phyloP scores from a whole-genome alignment of 2,888 invertebrate species.

The Leucania comma region DNA sequence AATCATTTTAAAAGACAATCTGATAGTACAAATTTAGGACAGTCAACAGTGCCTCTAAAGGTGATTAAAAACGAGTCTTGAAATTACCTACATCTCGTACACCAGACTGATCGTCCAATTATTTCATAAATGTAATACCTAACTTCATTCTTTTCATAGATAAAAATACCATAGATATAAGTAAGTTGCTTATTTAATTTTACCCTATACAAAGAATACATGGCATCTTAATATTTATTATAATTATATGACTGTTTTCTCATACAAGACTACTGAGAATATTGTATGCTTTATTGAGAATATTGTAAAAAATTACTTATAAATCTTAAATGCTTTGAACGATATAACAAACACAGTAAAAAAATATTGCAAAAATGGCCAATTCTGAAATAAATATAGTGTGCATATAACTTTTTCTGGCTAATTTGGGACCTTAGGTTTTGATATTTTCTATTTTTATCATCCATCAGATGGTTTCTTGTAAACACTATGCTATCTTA shows the following conservation, averaged over 20 bases:
- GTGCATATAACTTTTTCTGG: background rate
- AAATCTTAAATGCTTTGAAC: conserved; percentile 7
- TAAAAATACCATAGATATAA: background rate
- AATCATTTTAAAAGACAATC: conserved; percentile 16
- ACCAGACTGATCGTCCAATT: conserved; percentile 10
- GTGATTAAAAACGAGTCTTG: conserved; percentile 8
- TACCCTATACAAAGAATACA: background rate
- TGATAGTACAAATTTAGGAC: conserved; percentile 32
- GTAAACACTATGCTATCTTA: conserved; percentile 15
- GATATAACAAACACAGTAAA: conserved; percentile 15
- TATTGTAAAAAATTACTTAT: conserved; percentile 7
- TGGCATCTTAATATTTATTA: conserved; percentile 4
- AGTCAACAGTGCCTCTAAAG: conserved; percentile 7
- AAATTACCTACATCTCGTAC: background rate
- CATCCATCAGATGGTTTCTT: background rate
- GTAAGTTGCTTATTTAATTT: background rate
- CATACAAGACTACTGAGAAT: background rate
- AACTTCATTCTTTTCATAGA: conserved; percentile 1
- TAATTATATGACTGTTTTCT: background rate
- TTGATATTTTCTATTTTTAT: conserved; percentile 11
- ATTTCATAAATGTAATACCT: background rate
- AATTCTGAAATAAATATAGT: background rate
- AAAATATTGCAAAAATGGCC: background rate
- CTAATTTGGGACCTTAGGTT: background rate
- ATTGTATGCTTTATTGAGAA: background rate